Conservation (phyloP, 2,113 vertebrate genomes). For the Stegostoma tigrinum region DNA sequence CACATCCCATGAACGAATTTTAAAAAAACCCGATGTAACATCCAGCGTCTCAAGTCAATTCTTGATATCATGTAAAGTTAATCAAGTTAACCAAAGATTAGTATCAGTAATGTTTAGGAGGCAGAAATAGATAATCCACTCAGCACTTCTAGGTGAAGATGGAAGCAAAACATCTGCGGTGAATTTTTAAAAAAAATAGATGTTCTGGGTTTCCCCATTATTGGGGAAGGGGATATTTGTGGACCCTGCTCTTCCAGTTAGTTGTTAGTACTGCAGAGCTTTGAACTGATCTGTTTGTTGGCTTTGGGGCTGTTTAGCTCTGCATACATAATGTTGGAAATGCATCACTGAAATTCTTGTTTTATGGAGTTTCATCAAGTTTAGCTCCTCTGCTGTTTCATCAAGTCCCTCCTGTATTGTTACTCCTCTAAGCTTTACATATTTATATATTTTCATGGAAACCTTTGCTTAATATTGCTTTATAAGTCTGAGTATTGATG, state of each 20-base stretch:
- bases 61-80: not conserved
- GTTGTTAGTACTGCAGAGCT: not conserved
- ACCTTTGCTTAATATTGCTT: no score
- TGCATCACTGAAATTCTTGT: not conserved
- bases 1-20: no score
- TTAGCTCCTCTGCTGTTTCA: not conserved
- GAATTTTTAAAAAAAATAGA: not conserved
- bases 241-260: no score
- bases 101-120: not conserved
- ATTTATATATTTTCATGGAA: no score
- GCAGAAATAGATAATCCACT: not conserved
- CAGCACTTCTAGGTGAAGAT: not conserved
- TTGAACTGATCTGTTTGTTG: not conserved
- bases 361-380: not conserved
- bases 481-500: no score
- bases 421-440: no score
- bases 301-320: not conserved
- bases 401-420: not conserved
- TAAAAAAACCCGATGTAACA: not conserved
- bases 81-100: not conserved
- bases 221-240: no score
- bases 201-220: not conserved
- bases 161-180: no score
- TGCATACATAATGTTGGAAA: not conserved
- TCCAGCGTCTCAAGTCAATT: not conserved